Evolutionary conservation across 2,888 invertebrate genomes (phyloP).

Genomic region (Xestoiulus laeticollis): DNA sequence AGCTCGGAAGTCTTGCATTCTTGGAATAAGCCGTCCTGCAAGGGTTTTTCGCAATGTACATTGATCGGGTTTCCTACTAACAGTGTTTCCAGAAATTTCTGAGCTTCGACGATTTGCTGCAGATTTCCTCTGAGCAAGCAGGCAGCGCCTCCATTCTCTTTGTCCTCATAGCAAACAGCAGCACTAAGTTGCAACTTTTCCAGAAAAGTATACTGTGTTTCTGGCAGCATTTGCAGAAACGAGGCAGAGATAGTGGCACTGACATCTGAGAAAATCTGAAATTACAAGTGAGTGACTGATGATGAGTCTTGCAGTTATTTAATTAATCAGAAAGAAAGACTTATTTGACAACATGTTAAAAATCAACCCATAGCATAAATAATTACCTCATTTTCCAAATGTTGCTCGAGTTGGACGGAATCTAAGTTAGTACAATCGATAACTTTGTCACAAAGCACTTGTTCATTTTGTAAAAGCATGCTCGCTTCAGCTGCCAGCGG

Average conservation of each 20-base stretch:
- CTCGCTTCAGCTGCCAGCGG: background rate
- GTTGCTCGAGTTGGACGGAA: background rate
- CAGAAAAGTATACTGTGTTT: background rate
- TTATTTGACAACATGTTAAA: background rate
- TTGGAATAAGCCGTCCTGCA: background rate
- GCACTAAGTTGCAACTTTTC: constrained; percentile 42
- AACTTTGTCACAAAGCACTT: constrained; percentile 38
- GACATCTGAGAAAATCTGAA: constrained; percentile 49
- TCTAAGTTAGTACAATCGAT: constrained; percentile 1
- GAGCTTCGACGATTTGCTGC: constrained; percentile 46
- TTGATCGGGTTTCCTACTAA: background rate
- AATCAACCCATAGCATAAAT: background rate
- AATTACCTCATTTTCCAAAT: background rate
- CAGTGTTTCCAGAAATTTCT: constrained; percentile 4
- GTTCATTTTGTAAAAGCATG: constrained; percentile 9
- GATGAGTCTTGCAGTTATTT: too few relatives aligned
- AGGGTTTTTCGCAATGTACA: background rate
- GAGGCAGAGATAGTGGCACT: constrained; percentile 32
- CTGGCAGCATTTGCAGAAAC: background rate
- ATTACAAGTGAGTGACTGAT: background rate
- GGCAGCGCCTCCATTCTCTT: background rate
- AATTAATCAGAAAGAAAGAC: too few relatives aligned
- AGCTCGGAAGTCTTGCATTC: background rate
- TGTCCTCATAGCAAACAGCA: constrained; percentile 15
- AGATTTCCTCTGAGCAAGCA: constrained; percentile 48